Percentiles rank a stretch among this genome's conserved stretches.
These are phyloP conservation scores for Trachymyrmex cornetzi DNA, from an alignment of 1,140 invertebrate species.

Conservation along the genomic window DNA sequence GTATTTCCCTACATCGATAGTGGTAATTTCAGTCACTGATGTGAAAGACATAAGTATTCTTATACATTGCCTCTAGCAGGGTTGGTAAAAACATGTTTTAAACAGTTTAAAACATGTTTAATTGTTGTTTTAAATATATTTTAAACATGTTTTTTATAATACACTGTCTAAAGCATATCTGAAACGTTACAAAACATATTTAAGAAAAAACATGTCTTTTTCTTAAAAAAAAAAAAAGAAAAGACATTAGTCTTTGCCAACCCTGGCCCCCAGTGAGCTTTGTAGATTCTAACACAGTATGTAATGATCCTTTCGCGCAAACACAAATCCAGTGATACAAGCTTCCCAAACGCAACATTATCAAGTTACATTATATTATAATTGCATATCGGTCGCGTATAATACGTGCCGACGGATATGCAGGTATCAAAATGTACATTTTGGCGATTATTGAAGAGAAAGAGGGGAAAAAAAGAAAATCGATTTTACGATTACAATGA, in stretches of 20 bases:
- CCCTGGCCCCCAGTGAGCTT: slow-evolving; percentile 61
- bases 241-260: too few species aligned
- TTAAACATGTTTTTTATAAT: too few species aligned
- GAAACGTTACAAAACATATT: too few species aligned
- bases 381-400: slow-evolving; percentile 4
- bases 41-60: slow-evolving; percentile 78
- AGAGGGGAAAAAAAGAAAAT: slow-evolving; percentile 46
- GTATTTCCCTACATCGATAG: slow-evolving; percentile 35
- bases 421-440: slow-evolving; percentile 55
- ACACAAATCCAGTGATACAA: slow-evolving; percentile 65
- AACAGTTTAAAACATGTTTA: too few species aligned
- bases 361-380: slow-evolving; percentile 67
- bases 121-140: too few species aligned
- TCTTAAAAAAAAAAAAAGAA: too few species aligned
- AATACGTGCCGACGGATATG: neutral
- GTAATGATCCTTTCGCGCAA: slow-evolving; percentile 35
- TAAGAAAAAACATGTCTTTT: too few species aligned
- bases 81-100: too few species aligned
- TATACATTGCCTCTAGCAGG: slow-evolving; percentile 66
- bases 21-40: slow-evolving; percentile 73
- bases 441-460: slow-evolving; percentile 54
- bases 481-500: slow-evolving; percentile 43
- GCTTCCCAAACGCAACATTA: slow-evolving; percentile 79
- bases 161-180: too few species aligned
- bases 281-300: slow-evolving; percentile 68